Conservation (phyloP, 92 coral and sea anemone genomes). For the Pocillopora meandrina region DNA sequence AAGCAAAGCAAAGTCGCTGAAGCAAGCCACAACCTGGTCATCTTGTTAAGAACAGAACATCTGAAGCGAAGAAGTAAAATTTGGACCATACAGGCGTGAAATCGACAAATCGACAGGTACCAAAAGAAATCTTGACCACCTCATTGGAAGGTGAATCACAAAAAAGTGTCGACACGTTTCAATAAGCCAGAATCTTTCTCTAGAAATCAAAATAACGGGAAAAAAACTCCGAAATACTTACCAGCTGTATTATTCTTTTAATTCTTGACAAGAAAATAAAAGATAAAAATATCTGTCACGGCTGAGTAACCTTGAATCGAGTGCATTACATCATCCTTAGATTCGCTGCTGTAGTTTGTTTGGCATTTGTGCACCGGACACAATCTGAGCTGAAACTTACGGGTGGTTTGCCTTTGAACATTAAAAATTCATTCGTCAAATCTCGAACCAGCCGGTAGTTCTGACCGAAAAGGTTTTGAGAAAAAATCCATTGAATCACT, state of each 20-base stretch:
- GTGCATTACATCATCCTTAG: constrained; percentile 23
- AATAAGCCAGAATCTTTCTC: not conserved
- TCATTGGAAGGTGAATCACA: constrained; percentile 6
- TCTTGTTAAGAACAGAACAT: constrained; percentile 53
- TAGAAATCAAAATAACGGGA: not conserved
- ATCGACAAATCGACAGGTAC: constrained; percentile 20
- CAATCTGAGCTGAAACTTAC: constrained; percentile 9
- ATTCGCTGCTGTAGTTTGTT: constrained; percentile 2
- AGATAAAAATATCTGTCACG: constrained; percentile 3
- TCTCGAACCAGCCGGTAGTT: not conserved
- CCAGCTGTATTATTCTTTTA: constrained; percentile 13
- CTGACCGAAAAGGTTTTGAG: no score
- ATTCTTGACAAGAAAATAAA: not conserved
- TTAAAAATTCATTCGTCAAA: constrained; percentile 7
- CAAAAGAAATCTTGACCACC: not conserved
- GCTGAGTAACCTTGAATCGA: not conserved
- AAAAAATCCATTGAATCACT: not conserved
- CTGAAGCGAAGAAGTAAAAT: constrained; percentile 42
- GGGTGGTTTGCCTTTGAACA: constrained; percentile 4
- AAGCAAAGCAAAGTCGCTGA: constrained; percentile 57
- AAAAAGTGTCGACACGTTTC: not conserved
- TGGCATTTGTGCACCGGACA: constrained; percentile 14
- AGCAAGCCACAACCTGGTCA: constrained; percentile 67
- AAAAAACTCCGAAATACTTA: not conserved
- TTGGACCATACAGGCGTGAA: not conserved